Conservation (phyloP, 2,113 vertebrate species). For the Aegypius monachus region DNA sequence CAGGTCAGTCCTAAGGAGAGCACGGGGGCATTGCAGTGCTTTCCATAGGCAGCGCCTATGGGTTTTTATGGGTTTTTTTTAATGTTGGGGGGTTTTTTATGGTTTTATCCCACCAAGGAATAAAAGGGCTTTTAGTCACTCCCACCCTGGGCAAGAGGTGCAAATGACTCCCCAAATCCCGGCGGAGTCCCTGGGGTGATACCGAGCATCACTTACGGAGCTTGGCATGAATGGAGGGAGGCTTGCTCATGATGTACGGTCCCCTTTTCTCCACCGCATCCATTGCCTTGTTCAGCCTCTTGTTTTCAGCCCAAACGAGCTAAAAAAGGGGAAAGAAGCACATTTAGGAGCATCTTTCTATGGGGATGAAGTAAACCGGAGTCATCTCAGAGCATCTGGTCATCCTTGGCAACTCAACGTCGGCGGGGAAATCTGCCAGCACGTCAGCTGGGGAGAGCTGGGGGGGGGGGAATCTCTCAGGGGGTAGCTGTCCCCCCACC, state of each 20-base stretch:
- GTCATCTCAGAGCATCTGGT: background rate
- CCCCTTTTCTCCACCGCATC: constrained; percentile 82
- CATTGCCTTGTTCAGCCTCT: background rate
- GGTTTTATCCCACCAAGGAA: background rate
- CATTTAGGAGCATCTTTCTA: background rate
- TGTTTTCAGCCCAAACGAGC: constrained; percentile 9
- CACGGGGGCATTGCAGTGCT: background rate
- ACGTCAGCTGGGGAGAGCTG: background rate
- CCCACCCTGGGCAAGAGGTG: background rate
- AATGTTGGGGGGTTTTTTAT: background rate
- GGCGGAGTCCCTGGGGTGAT: background rate
- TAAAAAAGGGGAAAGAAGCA: background rate
- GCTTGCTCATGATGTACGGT: constrained; percentile 86
- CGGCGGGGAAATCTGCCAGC: background rate
- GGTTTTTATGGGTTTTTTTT: background rate
- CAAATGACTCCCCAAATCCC: fast-evolving
- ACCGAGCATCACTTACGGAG: constrained; percentile 79
- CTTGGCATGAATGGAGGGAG: constrained; percentile 84
- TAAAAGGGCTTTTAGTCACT: background rate
- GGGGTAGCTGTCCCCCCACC: too few relatives aligned
- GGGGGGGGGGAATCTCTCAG: too few relatives aligned
- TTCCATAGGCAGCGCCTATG: background rate
- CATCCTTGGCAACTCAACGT: background rate
- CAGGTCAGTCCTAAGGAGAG: background rate
- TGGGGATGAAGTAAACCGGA: background rate